phyloP scores from a whole-genome alignment of 1,140 invertebrate species.

The Chlorops oryzae region DNA sequence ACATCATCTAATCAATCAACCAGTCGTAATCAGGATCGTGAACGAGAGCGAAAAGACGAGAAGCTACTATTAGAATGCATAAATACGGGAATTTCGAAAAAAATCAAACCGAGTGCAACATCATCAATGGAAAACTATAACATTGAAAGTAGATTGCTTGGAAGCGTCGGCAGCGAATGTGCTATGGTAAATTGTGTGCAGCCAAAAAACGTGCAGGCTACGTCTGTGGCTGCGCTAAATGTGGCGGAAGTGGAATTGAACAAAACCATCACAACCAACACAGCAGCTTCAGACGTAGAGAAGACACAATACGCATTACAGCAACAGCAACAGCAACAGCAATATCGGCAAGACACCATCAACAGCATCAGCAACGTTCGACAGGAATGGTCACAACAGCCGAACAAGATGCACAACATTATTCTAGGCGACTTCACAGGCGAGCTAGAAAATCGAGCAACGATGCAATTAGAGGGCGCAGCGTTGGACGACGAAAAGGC shows the following conservation, averaged over 20 bases:
- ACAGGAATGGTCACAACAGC: neutral
- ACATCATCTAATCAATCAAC: slow-evolving; percentile 13
- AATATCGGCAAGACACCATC: slow-evolving; percentile 8
- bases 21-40: slow-evolving; percentile 30
- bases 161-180: too few species aligned
- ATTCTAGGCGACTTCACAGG: neutral
- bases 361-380: slow-evolving; percentile 4
- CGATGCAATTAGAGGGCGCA: neutral
- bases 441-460: neutral
- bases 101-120: slow-evolving; percentile 15
- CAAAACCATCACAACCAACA: slow-evolving; percentile 25
- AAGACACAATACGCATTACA: slow-evolving; percentile 19
- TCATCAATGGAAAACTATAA: too few species aligned
- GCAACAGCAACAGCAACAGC: slow-evolving; percentile 13
- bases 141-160: too few species aligned
- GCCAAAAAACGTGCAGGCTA: slow-evolving; percentile 55
- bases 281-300: slow-evolving; percentile 45
- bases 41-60: slow-evolving; percentile 43
- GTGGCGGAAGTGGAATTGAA: too few species aligned
- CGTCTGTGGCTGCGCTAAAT: slow-evolving; percentile 53
- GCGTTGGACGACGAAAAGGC: slow-evolving; percentile 22
- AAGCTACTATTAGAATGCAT: slow-evolving; percentile 45
- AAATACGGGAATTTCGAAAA: slow-evolving; percentile 43
- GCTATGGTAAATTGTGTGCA: slow-evolving; percentile 2
- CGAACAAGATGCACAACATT: slow-evolving; percentile 31